Evolutionary conservation across 64 coral and sea anemone species (phyloP), one percentile per base, ranked within the genome.

Genomic region (Orbicella faveolata): DNA sequence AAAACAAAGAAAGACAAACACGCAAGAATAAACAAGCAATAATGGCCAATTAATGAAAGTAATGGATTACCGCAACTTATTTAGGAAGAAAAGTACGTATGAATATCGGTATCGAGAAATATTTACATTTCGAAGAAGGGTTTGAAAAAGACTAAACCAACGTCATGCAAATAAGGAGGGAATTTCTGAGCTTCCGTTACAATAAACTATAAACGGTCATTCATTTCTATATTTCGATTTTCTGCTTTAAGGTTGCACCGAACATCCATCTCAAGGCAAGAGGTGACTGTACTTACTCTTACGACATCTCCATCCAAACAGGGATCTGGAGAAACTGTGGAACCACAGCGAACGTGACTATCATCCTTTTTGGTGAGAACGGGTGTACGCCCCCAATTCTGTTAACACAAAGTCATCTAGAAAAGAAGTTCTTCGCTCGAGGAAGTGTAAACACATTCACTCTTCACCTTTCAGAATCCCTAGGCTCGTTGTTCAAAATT

Each of bases 391-490:
- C 80, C 37, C 55, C 95, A 9, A 84, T 94, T 36, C 62, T 78
- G 20, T 36, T 96, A 36, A 90, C 91, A 16, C 83, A 96, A 59
- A 78, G 73, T 41, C 80, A 72, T 17, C 44, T 89, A 16, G 59
- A 83, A 36, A 96, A 96, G 68, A 82, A 63, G 34, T 96, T 93
- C 64, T 96, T 96, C 57, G 92, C 95, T 52, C 91, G 95, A 25
- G 95, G 95, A 12, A 96, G 95, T 77, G 87, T 94, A 4, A 96
- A 96, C 16, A 96, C 74, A 39, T 96, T 96, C 70, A 87, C 88
- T 0, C 61, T 96, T 19, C 78, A 90, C 79, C 79, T 93, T 25
- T 76, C 92, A 23, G 41, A 96, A 37, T 75, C 75, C 19, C 75
- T 96, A 14, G 95, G 95, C 4, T 26, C 83, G 12, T 55, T 96